Base-by-base conservation (phyloP, 2,113 vertebrate species). In the Daubentonia madagascariensis region DNA sequence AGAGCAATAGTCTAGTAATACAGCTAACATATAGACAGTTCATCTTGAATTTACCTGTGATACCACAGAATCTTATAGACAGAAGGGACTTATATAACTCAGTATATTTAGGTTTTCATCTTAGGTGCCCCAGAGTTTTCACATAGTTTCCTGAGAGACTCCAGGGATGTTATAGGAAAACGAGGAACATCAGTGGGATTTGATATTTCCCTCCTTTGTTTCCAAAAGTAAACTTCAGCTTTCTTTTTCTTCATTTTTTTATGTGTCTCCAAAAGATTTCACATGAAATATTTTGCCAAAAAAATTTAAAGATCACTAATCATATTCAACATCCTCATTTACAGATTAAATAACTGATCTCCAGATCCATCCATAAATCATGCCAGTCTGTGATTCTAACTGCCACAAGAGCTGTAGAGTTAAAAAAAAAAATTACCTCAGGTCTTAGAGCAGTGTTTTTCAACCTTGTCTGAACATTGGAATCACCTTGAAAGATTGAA, bases 401-500 rank as follows among this genome's bases (percentile, higher is more conserved):
- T 78, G 2, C 40, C 45, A 48, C 75, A 95, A 63, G 59, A 75
- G 23, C 43, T 73, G 16, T 54, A 48, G 30, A n/a, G 14, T 67
- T 6, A 1, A 32, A 75, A 81, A 8, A 61, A 54, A 75, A 73
- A 25, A 2, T 8, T 3, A 25, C 35, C n/a, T 40, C 63, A 52
- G 48, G 30, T 67, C 52, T 84, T 63, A 50, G 37, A 89, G 43
- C 1, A 8, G 3, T 59, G 25, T 35, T 87, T 87, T 63, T 84
- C 65, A 81, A 59, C 81, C 76, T 89, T 40, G 80, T 28, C 76
- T 63, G 65, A 13, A 89, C 59, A 18, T 43, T 92, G 85, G 40
- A 90, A 50, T 92, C 70, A 94, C 96, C 93, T 97, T 81, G 88
- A 96, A 75, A 95, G 52, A 89, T n/a, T 28, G 68, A 50, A 10